Base-by-base conservation (phyloP, 1,140 invertebrate genomes). In the Potamilus streckersoni region DNA sequence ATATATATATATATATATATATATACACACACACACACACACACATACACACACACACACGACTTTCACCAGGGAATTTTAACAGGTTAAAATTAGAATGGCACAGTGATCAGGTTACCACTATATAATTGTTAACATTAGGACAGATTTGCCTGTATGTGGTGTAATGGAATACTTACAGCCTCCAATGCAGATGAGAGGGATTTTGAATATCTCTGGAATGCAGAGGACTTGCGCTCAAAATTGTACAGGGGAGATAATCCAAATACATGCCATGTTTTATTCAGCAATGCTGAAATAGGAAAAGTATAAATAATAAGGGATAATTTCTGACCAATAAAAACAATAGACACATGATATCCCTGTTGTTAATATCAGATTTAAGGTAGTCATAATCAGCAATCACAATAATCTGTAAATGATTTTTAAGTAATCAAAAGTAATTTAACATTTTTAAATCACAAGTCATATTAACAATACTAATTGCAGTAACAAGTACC, bases 211-310 rank as follows among this genome's bases (percentile, higher is more conserved):
- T 80, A 82, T 19, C 63, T 72, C 67, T 73, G 80, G 31, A 77
- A 75, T 56, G 73, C 76, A 23, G 66, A 75, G 57, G 61, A 64
- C 56, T 60, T 74, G 27, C 59, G 58, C 58, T 59, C 73, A 63
- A 82, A 82, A 19, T 78, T 79, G 71, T 79, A 82, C 55, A 84
- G 67, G 38, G 82, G 80, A 31, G 82, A 80, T 67, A 82, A 57
- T 17, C 76, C 62, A 61, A 80, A 84, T 60, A 84, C 73, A 23
- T 76, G 68, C 80, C 80, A 84, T 64, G 78, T 80, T 65, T 84
- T 84, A 55, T 74, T 77, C 17, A 73, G 63, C 56, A 84, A 63
- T 27, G 71, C 82, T 76, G 78, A 64, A 71, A 80, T 55, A 56
- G 57, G 16, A 69, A 38, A 20, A 63, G n/a, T 20, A 67, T 66